phyloP scores from a whole-genome alignment of 2,888 invertebrate species.

The Ashinkailepas kermadecensis region DNA sequence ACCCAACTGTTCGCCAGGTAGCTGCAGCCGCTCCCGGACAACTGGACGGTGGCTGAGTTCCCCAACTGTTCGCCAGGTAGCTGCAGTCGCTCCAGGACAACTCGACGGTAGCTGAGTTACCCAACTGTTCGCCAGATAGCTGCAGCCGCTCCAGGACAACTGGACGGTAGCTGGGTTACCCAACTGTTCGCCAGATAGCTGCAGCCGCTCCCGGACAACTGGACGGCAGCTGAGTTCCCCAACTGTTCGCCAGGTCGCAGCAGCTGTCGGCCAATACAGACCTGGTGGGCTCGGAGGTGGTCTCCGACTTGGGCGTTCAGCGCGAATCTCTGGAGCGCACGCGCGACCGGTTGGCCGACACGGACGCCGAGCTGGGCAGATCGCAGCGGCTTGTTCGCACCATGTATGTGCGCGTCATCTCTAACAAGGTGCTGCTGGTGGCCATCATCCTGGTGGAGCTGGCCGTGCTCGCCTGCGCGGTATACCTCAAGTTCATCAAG shows the following conservation, averaged over 20 bases:
- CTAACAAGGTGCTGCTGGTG: conserved; percentile 65
- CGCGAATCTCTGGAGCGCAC: conserved; percentile 61
- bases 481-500: conserved; percentile 32
- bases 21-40: too few species aligned
- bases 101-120: too few species aligned
- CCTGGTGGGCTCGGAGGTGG: conserved; percentile 64
- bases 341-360: conserved; percentile 56
- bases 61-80: too few species aligned
- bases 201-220: too few species aligned
- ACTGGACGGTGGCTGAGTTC: too few species aligned
- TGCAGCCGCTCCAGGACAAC: too few species aligned
- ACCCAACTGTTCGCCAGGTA: too few species aligned
- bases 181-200: too few species aligned
- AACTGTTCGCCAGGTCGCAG: conserved; percentile 30
- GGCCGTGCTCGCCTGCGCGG: conserved; percentile 44
- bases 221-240: conserved; percentile 8
- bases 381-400: conserved; percentile 56
- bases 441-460: conserved; percentile 64
- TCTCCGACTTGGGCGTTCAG: conserved; percentile 66
- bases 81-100: too few species aligned
- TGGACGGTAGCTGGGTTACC: too few species aligned
- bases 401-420: conserved; percentile 61
- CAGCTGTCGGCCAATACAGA: conserved; percentile 72
- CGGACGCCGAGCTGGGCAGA: conserved; percentile 60
- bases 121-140: too few species aligned